Evolutionary conservation across 1,140 invertebrate species (phyloP).

Genomic region (Gyrodactylus bullatarudis): DNA sequence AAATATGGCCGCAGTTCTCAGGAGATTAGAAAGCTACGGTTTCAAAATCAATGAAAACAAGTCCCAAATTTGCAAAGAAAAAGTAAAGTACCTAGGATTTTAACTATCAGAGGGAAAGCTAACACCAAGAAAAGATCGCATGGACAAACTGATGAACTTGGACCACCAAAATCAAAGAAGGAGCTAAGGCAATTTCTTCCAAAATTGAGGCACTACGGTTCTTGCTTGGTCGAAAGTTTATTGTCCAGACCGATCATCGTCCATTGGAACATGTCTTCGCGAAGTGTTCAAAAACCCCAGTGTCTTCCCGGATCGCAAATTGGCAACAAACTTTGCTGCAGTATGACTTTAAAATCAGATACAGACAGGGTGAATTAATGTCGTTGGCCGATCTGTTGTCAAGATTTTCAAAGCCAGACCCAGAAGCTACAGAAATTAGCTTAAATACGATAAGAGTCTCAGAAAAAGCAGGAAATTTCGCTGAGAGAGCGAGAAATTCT

Average conservation of each 20-base stretch:
- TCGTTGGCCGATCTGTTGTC: neutral
- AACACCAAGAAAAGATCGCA: neutral
- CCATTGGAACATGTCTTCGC: slow-evolving; percentile 9
- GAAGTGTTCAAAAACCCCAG: neutral
- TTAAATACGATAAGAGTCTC: too few species aligned
- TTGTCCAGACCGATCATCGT: slow-evolving; percentile 11
- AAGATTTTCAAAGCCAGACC: neutral
- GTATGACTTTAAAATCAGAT: neutral
- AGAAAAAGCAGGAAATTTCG: too few species aligned
- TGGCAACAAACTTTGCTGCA: neutral
- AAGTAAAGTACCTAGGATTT: slow-evolving; percentile 13
- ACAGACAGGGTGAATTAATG: neutral
- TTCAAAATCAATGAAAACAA: slow-evolving; percentile 9
- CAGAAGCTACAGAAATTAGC: too few species aligned
- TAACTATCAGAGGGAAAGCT: slow-evolving; percentile 9
- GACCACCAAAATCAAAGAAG: too few species aligned
- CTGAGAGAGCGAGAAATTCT: too few species aligned
- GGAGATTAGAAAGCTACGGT: slow-evolving; percentile 5
- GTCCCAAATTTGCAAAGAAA: slow-evolving; percentile 9
- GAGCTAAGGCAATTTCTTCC: too few species aligned
- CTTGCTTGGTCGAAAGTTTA: slow-evolving; percentile 10
- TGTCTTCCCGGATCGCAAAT: neutral
- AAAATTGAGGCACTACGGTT: too few species aligned
- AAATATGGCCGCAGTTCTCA: slow-evolving; percentile 4
- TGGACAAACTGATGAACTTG: neutral